phyloP scores from a whole-genome alignment of 2,888 invertebrate species.

The Dynastes hyllus region DNA sequence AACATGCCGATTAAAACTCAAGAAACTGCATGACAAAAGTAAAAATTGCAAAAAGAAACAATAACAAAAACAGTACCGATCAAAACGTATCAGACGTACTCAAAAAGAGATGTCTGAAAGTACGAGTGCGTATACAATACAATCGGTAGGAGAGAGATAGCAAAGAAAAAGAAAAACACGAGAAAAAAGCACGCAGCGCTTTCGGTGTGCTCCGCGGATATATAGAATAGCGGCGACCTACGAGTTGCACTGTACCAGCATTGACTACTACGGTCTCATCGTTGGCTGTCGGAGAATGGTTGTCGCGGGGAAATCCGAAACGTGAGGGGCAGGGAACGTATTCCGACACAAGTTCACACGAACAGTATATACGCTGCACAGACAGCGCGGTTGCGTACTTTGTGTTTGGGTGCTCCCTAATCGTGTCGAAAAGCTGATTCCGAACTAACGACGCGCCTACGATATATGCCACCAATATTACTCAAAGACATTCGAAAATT shows the following conservation, averaged over 20 bases:
- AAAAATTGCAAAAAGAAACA: conserved; percentile 18
- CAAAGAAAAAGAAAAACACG: background rate
- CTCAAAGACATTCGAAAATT: conserved; percentile 27
- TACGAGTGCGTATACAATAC: conserved; percentile 4
- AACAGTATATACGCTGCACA: conserved; percentile 42
- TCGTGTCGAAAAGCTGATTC: conserved; percentile 50
- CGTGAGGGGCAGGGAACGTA: conserved; percentile 35
- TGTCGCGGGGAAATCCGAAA: conserved; percentile 53
- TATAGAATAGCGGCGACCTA: conserved; percentile 38
- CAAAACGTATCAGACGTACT: conserved; percentile 16
- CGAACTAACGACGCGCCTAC: conserved; percentile 56
- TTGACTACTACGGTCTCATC: conserved; percentile 45
- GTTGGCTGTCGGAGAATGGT: conserved; percentile 51
- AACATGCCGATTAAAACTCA: conserved; percentile 8
- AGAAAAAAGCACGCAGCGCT: conserved; percentile 30
- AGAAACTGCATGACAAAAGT: background rate
- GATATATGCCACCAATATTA: conserved; percentile 57
- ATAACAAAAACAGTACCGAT: conserved; percentile 24
- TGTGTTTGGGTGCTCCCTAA: conserved; percentile 53
- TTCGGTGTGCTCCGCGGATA: conserved; percentile 42
- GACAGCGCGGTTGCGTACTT: conserved; percentile 61
- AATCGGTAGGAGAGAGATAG: conserved; percentile 30
- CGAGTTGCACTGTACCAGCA: conserved; percentile 42
- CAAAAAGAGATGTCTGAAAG: conserved; percentile 22
- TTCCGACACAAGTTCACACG: conserved; percentile 56